Evolutionary conservation across 2,113 vertebrate genomes (phyloP).

Genomic region (Narcine bancroftii): DNA sequence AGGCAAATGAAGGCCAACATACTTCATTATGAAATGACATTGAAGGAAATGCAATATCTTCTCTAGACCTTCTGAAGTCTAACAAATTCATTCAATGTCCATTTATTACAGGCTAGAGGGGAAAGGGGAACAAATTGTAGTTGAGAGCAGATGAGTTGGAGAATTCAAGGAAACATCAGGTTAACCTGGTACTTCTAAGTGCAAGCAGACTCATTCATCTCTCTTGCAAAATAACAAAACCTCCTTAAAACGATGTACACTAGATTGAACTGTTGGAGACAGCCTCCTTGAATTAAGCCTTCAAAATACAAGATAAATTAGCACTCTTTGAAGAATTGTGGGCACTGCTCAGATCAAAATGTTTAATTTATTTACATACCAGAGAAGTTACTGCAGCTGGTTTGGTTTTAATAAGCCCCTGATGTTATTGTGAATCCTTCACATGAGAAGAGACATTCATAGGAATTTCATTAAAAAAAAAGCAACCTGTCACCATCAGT

Average conservation of each 20-base stretch:
- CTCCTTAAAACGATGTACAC: constrained; percentile 2
- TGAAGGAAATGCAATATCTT: too few species aligned
- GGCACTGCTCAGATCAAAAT: constrained; percentile 32
- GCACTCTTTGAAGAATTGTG: constrained; percentile 32
- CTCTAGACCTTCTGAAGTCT: not conserved
- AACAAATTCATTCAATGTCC: not conserved
- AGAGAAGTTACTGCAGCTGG: constrained; percentile 27
- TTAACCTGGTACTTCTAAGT: constrained; percentile 29
- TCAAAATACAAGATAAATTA: constrained; percentile 35
- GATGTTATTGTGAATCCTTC: constrained; percentile 22
- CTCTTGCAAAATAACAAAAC: constrained; percentile 10
- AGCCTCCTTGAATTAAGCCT: constrained; percentile 11
- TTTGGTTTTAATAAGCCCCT: constrained; percentile 14
- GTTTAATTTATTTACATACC: constrained; percentile 38
- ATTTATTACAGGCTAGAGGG: not conserved
- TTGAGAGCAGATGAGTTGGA: not conserved
- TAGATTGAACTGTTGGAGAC: constrained; percentile 5
- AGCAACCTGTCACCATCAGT: constrained; percentile 17
- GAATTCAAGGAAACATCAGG: constrained; percentile 26
- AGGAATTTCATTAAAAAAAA: not conserved
- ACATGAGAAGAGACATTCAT: constrained; percentile 28
- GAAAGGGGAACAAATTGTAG: not conserved
- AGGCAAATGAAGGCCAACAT: not conserved
- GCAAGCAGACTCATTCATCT: constrained; percentile 20
- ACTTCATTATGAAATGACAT: not conserved